Evolutionary conservation across 2,888 invertebrate genomes (phyloP).

Genomic region (Leuctra nigra): DNA sequence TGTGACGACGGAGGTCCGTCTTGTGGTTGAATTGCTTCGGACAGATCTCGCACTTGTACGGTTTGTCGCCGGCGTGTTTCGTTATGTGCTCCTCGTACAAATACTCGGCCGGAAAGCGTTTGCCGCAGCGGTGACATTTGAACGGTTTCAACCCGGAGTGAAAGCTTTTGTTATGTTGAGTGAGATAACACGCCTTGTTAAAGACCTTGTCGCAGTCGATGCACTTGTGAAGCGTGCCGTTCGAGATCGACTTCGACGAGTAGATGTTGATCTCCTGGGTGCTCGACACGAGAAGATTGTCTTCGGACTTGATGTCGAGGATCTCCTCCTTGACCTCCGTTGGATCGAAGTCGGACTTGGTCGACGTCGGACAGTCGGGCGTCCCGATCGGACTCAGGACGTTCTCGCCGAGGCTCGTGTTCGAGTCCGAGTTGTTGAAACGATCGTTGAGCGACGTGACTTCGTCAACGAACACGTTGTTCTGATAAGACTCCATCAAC

Average conservation of each 20-base stretch:
- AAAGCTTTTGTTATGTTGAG: constrained; percentile 85
- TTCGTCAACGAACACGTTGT: constrained; percentile 21
- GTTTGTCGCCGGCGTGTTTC: constrained; percentile 77
- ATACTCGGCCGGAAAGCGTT: constrained; percentile 66
- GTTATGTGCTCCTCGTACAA: constrained; percentile 66
- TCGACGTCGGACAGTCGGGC: constrained; percentile 36
- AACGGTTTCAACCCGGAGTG: constrained; percentile 81
- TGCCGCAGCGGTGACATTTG: constrained; percentile 79
- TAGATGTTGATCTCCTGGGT: constrained; percentile 22
- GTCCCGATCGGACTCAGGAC: constrained; percentile 25
- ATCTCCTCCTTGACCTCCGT: constrained; percentile 7
- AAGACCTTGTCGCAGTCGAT: constrained; percentile 77
- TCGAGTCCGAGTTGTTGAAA: constrained; percentile 34
- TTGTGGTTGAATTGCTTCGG: constrained; percentile 89
- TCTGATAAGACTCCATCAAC: constrained; percentile 24
- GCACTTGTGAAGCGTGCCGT: constrained; percentile 53
- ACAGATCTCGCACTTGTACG: constrained; percentile 77
- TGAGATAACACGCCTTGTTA: constrained; percentile 79
- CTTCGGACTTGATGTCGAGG: constrained; percentile 29
- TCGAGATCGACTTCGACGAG: constrained; percentile 21
- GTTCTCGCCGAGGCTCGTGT: constrained; percentile 32
- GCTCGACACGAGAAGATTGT: constrained; percentile 8
- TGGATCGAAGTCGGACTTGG: constrained; percentile 27
- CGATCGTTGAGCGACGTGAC: constrained; percentile 18
- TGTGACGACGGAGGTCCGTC: constrained; percentile 79